Percentiles rank a stretch among this genome's conserved stretches.
Evolutionary conservation across 2,113 vertebrate species (phyloP).

Genomic region (Sceloporus undulatus): DNA sequence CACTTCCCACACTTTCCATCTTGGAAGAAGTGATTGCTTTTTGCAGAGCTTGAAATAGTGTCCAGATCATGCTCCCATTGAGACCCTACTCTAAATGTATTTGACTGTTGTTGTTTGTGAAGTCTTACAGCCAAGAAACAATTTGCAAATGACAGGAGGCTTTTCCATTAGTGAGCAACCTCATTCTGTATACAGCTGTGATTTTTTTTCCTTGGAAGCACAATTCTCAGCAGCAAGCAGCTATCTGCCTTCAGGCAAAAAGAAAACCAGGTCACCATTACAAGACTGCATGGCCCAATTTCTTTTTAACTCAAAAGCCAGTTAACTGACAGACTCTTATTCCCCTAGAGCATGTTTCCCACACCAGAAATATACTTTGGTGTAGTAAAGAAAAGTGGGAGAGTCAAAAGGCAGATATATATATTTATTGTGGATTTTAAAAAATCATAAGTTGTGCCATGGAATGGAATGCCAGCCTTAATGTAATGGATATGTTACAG

Average conservation of each 20-base stretch:
- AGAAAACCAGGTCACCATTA: conserved; percentile 29
- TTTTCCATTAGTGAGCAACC: conserved; percentile 3
- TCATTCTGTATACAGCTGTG: neutral
- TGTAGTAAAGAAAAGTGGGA: neutral
- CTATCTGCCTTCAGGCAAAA: neutral
- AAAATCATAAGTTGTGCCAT: neutral
- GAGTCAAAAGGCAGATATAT: neutral
- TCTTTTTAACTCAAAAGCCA: conserved; percentile 27
- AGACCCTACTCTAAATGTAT: neutral
- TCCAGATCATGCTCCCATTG: neutral
- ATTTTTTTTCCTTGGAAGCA: neutral
- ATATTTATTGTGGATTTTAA: neutral
- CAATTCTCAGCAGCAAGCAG: neutral
- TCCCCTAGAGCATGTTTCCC: conserved; percentile 6
- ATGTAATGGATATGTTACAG: neutral
- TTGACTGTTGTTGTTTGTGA: neutral
- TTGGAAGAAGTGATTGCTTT: neutral
- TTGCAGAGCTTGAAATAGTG: neutral
- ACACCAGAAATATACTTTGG: neutral
- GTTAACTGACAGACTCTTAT: conserved; percentile 4
- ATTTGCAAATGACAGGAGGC: conserved; percentile 15
- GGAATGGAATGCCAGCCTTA: neutral
- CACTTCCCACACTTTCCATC: neutral
- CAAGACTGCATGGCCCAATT: conserved; percentile 21
- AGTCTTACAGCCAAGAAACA: neutral